Percentiles rank a stretch among this genome's conserved stretches.
Evolutionary conservation across 2,797 vertebrate species (phyloP).

Genomic region (Protosalanx chinensis): DNA sequence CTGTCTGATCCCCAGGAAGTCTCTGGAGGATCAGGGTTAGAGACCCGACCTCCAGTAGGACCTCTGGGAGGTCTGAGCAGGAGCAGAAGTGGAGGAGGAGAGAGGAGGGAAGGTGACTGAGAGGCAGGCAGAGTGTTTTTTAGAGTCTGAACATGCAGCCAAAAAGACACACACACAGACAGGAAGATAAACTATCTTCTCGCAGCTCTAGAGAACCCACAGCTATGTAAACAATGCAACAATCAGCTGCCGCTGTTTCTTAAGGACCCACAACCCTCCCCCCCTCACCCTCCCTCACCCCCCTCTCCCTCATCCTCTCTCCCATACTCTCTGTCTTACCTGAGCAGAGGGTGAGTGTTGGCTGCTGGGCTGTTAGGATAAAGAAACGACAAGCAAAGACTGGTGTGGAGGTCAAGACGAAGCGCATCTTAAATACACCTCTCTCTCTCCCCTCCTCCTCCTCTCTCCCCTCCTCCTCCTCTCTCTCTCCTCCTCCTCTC

Average conservation of each 20-base stretch:
- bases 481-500: constrained; percentile 20
- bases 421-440: constrained; percentile 71
- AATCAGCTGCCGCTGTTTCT: no score
- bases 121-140: no score
- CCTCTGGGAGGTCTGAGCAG: no score
- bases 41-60: no score
- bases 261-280: neutral
- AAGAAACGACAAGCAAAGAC: constrained; percentile 34
- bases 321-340: constrained; percentile 57
- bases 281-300: neutral
- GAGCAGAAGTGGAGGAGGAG: no score
- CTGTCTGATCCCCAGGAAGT: neutral
- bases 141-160: no score
- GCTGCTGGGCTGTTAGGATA: constrained; percentile 39
- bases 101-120: no score
- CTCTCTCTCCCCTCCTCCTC: constrained; percentile 30
- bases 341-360: constrained; percentile 52
- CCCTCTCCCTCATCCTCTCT: neutral
- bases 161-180: no score
- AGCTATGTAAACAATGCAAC: no score
- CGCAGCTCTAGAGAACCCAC: no score
- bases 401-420: constrained; percentile 50
- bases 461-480: constrained; percentile 18
- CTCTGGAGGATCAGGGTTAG: neutral
- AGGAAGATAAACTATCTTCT: no score